Base-by-base conservation (phyloP, 1,140 invertebrate species). In the Mycetomoellerius zeteki region DNA sequence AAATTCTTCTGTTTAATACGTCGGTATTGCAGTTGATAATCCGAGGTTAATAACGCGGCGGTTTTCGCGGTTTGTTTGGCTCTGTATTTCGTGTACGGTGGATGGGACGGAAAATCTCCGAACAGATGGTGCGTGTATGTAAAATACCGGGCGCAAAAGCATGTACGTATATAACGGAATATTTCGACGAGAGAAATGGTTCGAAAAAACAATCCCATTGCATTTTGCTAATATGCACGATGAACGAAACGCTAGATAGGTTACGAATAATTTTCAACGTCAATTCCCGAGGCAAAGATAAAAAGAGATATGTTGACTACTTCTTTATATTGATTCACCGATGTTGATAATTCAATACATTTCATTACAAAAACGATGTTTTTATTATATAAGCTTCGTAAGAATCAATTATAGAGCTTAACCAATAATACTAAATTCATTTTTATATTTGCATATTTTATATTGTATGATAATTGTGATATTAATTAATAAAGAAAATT, bases 21-120 rank as follows among this genome's bases (percentile, higher is more conserved):
- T 62, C 50, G 71, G 33, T 58, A 52, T 72, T 50, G 52, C 62
- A 72, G 58, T 87, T 89, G 64, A 89, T 90, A 86, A 90, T 86
- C 78, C 77, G n/a, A 64, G 56, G 69, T 90, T 90, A 89, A 90
- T 90, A 90, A 89, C 58, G 84, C 65, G 62, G 30, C 21, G 87
- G 75, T 89, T 86, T 64, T 81, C 67, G 85, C 58, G 84, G 85
- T 86, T 89, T 87, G 65, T 89, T 87, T 84, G 64, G 50, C 56
- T 62, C 58, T 67, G 24, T 85, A 84, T 75, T 72, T 56, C 76
- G 52, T 19, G n/a, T 16, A 58, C 16, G 21, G 37, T 43, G 37
- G 43, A 52, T 43, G 37, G 56, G 37, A 71, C 71, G 65, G 87
- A 88, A 84, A 84, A 67, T 33, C 12, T 54, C 5, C 27, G 58